Evolutionary conservation across 2,888 invertebrate species (phyloP).

Genomic region (Tanypteryx hageni): DNA sequence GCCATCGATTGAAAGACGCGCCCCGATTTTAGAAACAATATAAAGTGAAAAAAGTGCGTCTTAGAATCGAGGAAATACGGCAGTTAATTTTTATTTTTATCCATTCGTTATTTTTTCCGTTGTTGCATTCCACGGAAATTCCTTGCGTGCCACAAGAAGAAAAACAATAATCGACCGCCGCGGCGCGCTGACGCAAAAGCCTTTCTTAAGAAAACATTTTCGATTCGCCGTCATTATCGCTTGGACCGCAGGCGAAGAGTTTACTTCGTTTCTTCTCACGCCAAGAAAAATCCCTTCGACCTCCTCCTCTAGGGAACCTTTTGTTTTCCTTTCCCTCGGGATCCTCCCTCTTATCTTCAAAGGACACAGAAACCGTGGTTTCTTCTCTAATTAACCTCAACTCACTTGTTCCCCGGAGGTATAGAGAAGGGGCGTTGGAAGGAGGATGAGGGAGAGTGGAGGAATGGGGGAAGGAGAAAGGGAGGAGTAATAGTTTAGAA

Average conservation of each 20-base stretch:
- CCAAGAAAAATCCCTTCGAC: background rate
- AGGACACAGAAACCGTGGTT: conserved; percentile 18
- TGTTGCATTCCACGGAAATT: no score
- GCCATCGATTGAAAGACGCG: no score
- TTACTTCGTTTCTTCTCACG: conserved; percentile 20
- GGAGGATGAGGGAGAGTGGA: no score
- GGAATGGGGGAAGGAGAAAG: background rate
- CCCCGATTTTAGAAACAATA: no score
- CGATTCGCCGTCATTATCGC: background rate
- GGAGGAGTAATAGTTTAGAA: background rate
- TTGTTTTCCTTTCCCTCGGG: background rate
- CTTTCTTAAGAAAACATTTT: background rate
- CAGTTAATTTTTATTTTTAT: no score
- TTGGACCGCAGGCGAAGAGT: conserved; percentile 4
- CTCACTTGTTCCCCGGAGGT: background rate
- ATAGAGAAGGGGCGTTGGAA: no score
- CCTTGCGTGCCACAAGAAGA: no score
- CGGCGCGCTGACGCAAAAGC: no score
- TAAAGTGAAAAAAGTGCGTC: no score
- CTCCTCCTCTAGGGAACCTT: background rate
- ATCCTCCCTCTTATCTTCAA: background rate
- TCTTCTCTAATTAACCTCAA: conserved; percentile 24
- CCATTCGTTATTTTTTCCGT: no score
- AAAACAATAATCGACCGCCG: no score
- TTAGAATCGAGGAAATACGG: no score